phyloP scores from a whole-genome alignment of 2,113 vertebrate species.

The Lota lota region DNA sequence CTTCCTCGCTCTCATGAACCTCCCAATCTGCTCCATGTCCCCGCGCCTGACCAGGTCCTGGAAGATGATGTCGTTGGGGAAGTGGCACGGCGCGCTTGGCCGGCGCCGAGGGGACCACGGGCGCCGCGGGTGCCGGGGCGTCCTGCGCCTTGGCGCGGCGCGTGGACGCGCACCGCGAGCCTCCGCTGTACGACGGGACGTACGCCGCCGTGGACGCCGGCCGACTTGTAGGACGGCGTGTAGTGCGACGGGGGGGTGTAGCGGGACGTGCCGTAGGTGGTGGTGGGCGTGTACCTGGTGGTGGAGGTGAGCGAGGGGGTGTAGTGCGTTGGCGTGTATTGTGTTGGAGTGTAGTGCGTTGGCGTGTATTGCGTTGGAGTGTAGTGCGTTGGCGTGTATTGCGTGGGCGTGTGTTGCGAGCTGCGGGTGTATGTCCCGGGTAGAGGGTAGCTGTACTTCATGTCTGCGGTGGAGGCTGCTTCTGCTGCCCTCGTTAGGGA shows the following conservation, averaged over 20 bases:
- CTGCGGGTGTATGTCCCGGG: conserved; percentile 52
- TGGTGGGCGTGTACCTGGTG: conserved; percentile 8
- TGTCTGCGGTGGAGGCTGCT: conserved; percentile 51
- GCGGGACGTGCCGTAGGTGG: conserved; percentile 24
- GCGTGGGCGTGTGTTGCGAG: conserved; percentile 58
- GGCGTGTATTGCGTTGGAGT: conserved; percentile 58
- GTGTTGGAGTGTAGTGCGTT: conserved; percentile 35
- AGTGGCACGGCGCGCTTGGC: conserved; percentile 81
- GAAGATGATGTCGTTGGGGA: conserved; percentile 90
- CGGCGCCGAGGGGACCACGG: conserved; percentile 42
- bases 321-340: conserved; percentile 60
- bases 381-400: conserved; percentile 52
- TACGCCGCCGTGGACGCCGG: conserved; percentile 31
- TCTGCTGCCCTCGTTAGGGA: conserved; percentile 16
- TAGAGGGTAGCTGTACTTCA: conserved; percentile 80
- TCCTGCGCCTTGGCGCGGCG: conserved; percentile 31
- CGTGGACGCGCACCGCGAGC: conserved; percentile 43
- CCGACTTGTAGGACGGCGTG: conserved; percentile 57
- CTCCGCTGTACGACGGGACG: conserved; percentile 54
- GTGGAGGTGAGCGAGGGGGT: conserved; percentile 52
- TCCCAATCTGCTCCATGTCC: conserved; percentile 90
- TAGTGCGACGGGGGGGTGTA: conserved; percentile 19
- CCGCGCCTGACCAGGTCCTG: conserved; percentile 89
- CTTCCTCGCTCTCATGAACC: conserved; percentile 90
- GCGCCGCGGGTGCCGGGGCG: conserved; percentile 51